phyloP scores from a whole-genome alignment of 2,113 vertebrate genomes.

The Phaethornis superciliosus region DNA sequence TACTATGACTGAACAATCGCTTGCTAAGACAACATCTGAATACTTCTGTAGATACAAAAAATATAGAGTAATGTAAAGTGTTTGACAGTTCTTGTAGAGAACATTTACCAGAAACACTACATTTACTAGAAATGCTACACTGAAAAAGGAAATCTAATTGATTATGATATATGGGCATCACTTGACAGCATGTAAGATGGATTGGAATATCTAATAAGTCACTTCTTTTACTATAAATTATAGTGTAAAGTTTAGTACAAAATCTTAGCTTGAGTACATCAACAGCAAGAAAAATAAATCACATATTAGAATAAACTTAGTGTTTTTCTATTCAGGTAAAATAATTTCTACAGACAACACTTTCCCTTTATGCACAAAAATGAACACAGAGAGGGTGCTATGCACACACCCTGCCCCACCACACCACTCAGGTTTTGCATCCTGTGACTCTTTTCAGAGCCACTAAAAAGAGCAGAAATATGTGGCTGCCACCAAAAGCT shows the following conservation, averaged over 20 bases:
- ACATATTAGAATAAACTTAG: not conserved
- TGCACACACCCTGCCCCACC: not conserved
- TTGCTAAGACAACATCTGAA: not conserved
- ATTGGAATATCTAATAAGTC: not conserved
- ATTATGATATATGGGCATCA: not conserved
- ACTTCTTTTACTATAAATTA: not conserved
- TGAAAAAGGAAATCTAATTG: not conserved
- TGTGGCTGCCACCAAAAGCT: accelerated
- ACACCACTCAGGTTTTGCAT: not conserved
- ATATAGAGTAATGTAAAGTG: not conserved
- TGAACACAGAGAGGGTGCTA: not conserved
- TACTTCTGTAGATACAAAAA: not conserved
- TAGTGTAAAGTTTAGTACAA: not conserved
- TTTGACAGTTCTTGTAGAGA: not conserved
- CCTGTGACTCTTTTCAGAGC: not conserved
- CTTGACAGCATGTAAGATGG: not conserved
- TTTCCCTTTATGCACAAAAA: not conserved
- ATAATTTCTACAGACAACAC: not conserved
- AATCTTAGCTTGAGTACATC: not conserved
- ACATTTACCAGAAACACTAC: not conserved
- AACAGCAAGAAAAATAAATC: not conserved
- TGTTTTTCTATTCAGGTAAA: not conserved
- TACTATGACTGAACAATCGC: not conserved
- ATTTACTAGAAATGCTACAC: not conserved
- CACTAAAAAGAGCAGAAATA: not conserved